Percentiles rank a stretch among this genome's conserved stretches.
Conservation (phyloP, 1,140 invertebrate genomes). For the Drosophila nannoptera region DNA sequence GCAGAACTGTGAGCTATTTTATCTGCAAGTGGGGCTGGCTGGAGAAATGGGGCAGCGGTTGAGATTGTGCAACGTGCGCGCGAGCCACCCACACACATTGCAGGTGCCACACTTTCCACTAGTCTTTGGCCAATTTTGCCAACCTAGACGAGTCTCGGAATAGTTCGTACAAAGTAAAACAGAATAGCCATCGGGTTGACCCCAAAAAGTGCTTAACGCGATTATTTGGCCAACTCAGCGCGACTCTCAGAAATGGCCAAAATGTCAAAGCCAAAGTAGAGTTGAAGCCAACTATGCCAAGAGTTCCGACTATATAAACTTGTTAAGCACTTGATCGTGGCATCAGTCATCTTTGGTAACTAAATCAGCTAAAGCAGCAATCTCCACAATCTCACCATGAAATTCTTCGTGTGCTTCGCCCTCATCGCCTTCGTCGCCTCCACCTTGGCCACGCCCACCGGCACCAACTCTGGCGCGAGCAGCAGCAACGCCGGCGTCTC, state of each 20-base stretch:
- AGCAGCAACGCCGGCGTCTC: constrained; percentile 17
- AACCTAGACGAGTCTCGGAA: constrained; percentile 11
- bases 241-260: constrained; percentile 6
- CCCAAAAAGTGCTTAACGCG: constrained; percentile 23
- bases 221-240: constrained; percentile 17
- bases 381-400: constrained; percentile 47
- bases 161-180: neutral
- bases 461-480: constrained; percentile 11
- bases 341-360: constrained; percentile 68
- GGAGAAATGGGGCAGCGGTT: constrained; percentile 4
- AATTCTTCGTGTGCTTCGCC: constrained; percentile 70
- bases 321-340: constrained; percentile 1
- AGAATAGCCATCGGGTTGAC: constrained; percentile 16
- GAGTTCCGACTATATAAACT: constrained; percentile 55
- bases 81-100: constrained; percentile 19
- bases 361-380: constrained; percentile 13
- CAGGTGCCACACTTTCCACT: neutral
- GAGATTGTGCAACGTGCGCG: constrained; percentile 22
- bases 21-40: constrained; percentile 7
- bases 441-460: constrained; percentile 52
- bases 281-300: constrained; percentile 45
- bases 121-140: constrained; percentile 8
- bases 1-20: constrained; percentile 29
- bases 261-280: constrained; percentile 40
- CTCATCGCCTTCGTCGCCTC: constrained; percentile 53